These are phyloP conservation scores for Agraylea sexmaculata DNA, from an alignment of 1,140 invertebrate genomes.

Conservation along the genomic window DNA sequence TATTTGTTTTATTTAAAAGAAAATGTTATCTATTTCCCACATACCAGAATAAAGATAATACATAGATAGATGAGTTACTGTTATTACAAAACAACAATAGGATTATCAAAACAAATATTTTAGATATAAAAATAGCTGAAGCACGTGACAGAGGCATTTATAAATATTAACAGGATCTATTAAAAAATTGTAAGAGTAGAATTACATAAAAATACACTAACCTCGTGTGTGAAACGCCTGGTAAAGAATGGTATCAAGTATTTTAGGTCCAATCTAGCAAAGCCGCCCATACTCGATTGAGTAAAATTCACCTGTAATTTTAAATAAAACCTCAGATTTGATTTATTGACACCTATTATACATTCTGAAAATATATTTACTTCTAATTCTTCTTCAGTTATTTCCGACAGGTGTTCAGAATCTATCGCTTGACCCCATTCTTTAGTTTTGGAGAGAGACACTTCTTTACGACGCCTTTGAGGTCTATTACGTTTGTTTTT, in stretches of 20 bases:
- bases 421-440: conserved; percentile 96
- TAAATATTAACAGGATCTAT: no score
- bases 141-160: no score
- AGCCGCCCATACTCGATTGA: conserved; percentile 60
- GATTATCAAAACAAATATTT: no score
- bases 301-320: conserved; percentile 40
- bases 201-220: no score
- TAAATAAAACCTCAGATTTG: not conserved
- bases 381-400: conserved; percentile 90
- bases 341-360: not conserved
- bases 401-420: conserved; percentile 89
- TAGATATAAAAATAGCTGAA: no score
- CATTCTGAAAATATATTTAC: conserved; percentile 30
- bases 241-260: conserved; percentile 95
- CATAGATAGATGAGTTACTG: no score
- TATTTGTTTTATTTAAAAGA: no score
- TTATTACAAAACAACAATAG: no score
- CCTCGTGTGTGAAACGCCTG: conserved; percentile 40
- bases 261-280: conserved; percentile 81
- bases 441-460: conserved; percentile 90
- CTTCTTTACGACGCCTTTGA: conserved; percentile 65
- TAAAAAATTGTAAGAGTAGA: no score
- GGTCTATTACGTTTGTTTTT: conserved; percentile 49
- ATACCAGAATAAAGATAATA: no score
- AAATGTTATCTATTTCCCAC: no score